These are phyloP conservation scores for Megatriorchis doriae DNA, from an alignment of 2,113 vertebrate species.

Conservation along the genomic window DNA sequence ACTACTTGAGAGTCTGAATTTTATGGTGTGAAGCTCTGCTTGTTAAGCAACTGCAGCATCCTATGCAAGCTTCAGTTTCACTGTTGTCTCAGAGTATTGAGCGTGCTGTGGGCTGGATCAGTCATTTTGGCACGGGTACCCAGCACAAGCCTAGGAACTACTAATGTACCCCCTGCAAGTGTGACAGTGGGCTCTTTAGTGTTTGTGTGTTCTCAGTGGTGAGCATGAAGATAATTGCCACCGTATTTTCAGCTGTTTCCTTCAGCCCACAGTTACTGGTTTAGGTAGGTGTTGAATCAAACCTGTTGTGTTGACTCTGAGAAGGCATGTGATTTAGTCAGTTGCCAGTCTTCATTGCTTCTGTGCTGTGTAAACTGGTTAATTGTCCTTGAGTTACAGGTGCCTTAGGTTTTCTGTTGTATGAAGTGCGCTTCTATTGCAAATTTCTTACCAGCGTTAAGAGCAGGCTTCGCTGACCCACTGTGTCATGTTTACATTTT, in stretches of 20 bases:
- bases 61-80: not conserved
- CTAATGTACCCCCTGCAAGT: not conserved
- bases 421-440: not conserved
- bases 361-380: not conserved
- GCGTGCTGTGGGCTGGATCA: accelerated
- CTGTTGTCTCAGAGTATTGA: not conserved
- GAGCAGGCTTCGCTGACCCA: not conserved
- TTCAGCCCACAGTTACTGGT: not conserved
- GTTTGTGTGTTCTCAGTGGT: not conserved
- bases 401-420: not conserved
- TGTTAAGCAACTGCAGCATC: not conserved
- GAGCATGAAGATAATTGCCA: not conserved
- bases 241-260: not conserved
- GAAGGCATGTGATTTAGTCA: not conserved
- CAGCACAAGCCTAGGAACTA: not conserved
- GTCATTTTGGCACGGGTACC: accelerated
- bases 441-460: not conserved
- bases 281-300: not conserved
- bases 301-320: accelerated
- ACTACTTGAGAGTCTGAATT: not conserved
- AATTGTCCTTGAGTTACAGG: not conserved
- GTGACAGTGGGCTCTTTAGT: no score
- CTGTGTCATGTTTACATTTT: not conserved
- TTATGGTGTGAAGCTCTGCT: not conserved
- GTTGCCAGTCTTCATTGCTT: not conserved